Evolutionary conservation across 2,888 invertebrate genomes (phyloP).

Genomic region (Xestoiulus laeticollis): DNA sequence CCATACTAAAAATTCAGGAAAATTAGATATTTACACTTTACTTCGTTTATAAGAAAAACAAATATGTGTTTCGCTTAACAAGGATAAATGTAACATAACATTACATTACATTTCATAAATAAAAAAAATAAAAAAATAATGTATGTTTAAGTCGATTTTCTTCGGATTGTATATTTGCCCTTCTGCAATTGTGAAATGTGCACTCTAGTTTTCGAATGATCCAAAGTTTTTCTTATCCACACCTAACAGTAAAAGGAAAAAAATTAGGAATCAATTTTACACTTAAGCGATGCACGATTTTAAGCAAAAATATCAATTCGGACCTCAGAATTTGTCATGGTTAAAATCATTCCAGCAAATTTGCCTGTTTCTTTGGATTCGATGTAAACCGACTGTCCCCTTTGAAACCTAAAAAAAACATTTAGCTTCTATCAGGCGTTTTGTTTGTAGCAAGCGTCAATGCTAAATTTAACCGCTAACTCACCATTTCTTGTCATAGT

Average conservation of each 20-base stretch:
- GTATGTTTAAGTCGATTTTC: slow-evolving; percentile 8
- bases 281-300: not conserved
- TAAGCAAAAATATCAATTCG: too few species aligned
- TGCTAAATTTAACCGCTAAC: slow-evolving; percentile 57
- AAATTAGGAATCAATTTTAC: not conserved
- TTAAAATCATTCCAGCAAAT: slow-evolving; percentile 88
- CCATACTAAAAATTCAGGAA: too few species aligned
- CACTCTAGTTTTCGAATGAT: slow-evolving; percentile 83
- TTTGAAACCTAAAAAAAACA: slow-evolving; percentile 81
- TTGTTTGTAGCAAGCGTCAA: not conserved
- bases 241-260: slow-evolving; percentile 70
- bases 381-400: slow-evolving; percentile 91
- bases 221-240: slow-evolving; percentile 85
- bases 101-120: not conserved
- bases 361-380: slow-evolving; percentile 86
- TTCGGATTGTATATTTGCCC: slow-evolving; percentile 81
- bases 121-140: not conserved
- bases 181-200: slow-evolving; percentile 83
- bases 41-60: not conserved
- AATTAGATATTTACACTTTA: not conserved
- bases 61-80: not conserved
- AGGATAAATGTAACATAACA: too few species aligned
- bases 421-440: too few species aligned
- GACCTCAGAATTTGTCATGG: slow-evolving; percentile 90
- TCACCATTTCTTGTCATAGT: slow-evolving; percentile 91